Conservation (phyloP, 2,888 invertebrate species). For the Erebia epiphron region DNA sequence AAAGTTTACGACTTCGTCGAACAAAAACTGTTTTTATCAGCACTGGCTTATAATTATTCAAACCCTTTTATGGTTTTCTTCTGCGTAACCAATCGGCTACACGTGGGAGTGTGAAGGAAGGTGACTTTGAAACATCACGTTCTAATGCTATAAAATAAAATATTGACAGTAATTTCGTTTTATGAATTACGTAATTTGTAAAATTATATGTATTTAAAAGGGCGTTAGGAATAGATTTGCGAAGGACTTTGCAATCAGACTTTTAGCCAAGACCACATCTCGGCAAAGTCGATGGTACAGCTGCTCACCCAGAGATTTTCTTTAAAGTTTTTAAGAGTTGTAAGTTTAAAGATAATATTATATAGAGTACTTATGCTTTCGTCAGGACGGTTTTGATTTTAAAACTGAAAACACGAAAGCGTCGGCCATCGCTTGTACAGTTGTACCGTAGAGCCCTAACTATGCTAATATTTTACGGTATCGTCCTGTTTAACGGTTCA, state of each 20-base stretch:
- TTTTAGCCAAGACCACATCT: neutral
- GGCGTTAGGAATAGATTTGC: neutral
- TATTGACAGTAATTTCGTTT: conserved; percentile 10
- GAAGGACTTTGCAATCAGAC: neutral
- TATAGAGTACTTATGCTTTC: too few species aligned
- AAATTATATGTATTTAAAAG: conserved; percentile 10
- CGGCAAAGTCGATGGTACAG: neutral
- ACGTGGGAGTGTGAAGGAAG: conserved; percentile 35
- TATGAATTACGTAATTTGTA: conserved; percentile 8
- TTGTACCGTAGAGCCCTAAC: neutral
- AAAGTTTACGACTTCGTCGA: neutral
- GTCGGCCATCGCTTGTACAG: neutral
- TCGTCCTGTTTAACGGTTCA: neutral
- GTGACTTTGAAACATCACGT: conserved; percentile 32
- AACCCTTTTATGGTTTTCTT: conserved; percentile 23
- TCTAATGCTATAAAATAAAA: conserved; percentile 9
- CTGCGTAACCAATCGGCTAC: conserved; percentile 20
- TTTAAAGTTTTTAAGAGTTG: too few species aligned
- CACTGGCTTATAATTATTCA: conserved; percentile 21
- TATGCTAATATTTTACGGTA: neutral
- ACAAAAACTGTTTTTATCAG: conserved; percentile 8
- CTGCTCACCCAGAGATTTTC: too few species aligned
- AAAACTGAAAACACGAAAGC: neutral
- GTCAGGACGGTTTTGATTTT: neutral
- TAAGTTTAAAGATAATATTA: too few species aligned